Base-by-base conservation (phyloP, 2,888 invertebrate genomes). In the Acronicta alni region DNA sequence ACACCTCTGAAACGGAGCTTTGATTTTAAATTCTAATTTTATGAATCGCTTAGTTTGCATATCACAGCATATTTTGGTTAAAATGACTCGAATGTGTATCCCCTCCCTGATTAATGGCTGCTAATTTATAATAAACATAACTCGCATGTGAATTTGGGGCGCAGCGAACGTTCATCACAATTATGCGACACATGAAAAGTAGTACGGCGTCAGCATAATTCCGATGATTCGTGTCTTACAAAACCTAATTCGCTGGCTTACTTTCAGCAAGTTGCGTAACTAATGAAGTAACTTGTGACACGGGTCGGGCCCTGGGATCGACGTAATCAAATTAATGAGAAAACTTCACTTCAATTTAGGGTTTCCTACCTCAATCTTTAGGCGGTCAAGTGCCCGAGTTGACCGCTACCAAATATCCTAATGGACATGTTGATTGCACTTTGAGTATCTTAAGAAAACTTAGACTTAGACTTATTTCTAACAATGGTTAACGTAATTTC, bases 241-340 rank as follows among this genome's bases (percentile, higher is more conserved):
- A 88, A 90, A 89, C 87, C 89, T 90, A 90, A 91, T 91, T 92
- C 88, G 79, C 83, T 82, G 83, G 89, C 89, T 91, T 92, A 93
- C 92, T 92, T 92, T 91, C 88, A 87, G 87, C 87, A 83, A 93
- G 89, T 92, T 92, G 88, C 89, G 91, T 92, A 92, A 92, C 92
- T 93, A 93, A 92, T 93, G 92, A 93, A 93, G 93, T 91, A 93
- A 93, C 92, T 93, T 92, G 92, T 93, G 93, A 93, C 93, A 92
- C 91, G 92, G 93, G 93, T 92, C 92, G 89, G 88, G 84, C 83
- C 84, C 88, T 87, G 90, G 92, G 91, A 93, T 93, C 92, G 93
- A 92, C 92, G 91, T 93, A 92, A 93, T 93, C 92, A 93, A 93
- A 93, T 93, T 93, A 93, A 93, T 92, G 92, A 93, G 92, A 92